Percentiles rank a stretch among this genome's conserved stretches.
phyloP scores from a whole-genome alignment of 2,888 invertebrate species.

The Ennomos erosarius region DNA sequence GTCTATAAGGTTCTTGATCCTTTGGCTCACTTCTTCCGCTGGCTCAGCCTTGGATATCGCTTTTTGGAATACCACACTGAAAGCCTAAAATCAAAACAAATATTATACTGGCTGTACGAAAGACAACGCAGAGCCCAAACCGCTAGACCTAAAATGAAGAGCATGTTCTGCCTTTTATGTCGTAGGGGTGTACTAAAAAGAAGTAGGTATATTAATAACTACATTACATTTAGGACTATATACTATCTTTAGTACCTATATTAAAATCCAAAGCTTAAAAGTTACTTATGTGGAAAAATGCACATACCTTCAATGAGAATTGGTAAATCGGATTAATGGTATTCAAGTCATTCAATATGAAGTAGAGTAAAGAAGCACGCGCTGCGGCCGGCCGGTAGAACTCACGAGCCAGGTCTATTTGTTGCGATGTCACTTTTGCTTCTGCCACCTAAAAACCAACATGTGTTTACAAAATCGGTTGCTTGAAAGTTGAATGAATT shows the following conservation, averaged over 20 bases:
- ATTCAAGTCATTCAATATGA: conserved; percentile 97
- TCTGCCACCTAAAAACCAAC: conserved; percentile 87
- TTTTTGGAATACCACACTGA: conserved; percentile 98
- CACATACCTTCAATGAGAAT: conserved; percentile 94
- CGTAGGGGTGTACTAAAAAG: too few species aligned
- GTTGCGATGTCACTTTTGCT: conserved; percentile 95
- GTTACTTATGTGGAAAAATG: neutral
- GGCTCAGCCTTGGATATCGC: conserved; percentile 96
- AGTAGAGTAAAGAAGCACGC: conserved; percentile 96
- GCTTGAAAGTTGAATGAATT: too few species aligned
- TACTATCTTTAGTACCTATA: too few species aligned
- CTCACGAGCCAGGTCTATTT: conserved; percentile 97
- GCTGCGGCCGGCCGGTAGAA: conserved; percentile 95
- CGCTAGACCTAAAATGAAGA: too few species aligned
- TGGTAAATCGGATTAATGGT: conserved; percentile 99
- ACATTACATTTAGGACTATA: too few species aligned
- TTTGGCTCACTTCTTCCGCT: conserved; percentile 89
- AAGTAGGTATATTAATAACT: too few species aligned
- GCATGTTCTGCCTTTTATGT: too few species aligned
- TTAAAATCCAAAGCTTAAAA: too few species aligned
- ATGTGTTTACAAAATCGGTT: neutral
- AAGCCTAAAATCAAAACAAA: conserved; percentile 87
- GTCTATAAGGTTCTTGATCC: conserved; percentile 96
- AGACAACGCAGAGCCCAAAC: too few species aligned
- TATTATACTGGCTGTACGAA: too few species aligned